phyloP scores from a whole-genome alignment of 2,113 vertebrate species.

The Prionailurus bengalensis region DNA sequence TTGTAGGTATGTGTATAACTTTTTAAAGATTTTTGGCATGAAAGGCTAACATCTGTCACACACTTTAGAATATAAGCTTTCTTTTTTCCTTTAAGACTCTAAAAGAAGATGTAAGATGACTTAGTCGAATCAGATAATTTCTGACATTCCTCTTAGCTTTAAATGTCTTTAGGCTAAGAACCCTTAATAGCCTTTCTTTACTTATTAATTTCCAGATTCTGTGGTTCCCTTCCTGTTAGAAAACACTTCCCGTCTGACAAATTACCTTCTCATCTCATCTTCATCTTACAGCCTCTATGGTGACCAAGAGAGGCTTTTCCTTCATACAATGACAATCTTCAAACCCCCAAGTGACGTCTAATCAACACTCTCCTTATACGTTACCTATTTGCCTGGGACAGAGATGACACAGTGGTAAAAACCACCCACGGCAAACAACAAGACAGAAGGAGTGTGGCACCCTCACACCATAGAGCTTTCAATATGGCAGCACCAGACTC shows the following conservation, averaged over 20 bases:
- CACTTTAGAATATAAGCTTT: background rate
- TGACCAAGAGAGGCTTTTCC: background rate
- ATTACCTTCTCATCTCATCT: background rate
- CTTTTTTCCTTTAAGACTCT: background rate
- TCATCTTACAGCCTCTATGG: background rate
- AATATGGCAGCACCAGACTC: too few species aligned
- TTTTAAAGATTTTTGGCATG: background rate
- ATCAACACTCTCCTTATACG: background rate
- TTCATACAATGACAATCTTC: background rate
- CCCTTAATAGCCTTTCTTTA: background rate
- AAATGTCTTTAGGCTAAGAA: background rate
- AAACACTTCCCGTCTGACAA: background rate
- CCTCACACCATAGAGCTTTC: background rate
- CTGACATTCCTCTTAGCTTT: background rate
- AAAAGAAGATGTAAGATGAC: background rate
- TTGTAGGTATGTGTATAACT: background rate
- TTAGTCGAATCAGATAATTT: background rate
- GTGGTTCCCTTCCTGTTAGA: background rate
- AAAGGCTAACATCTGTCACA: background rate
- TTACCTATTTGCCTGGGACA: background rate
- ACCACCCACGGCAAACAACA: background rate
- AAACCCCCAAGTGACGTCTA: background rate
- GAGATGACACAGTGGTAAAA: background rate
- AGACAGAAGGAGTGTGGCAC: background rate
- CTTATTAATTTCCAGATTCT: background rate